These are phyloP conservation scores for Chloebia gouldiae DNA, from an alignment of 2,113 vertebrate species.

Conservation along the genomic window DNA sequence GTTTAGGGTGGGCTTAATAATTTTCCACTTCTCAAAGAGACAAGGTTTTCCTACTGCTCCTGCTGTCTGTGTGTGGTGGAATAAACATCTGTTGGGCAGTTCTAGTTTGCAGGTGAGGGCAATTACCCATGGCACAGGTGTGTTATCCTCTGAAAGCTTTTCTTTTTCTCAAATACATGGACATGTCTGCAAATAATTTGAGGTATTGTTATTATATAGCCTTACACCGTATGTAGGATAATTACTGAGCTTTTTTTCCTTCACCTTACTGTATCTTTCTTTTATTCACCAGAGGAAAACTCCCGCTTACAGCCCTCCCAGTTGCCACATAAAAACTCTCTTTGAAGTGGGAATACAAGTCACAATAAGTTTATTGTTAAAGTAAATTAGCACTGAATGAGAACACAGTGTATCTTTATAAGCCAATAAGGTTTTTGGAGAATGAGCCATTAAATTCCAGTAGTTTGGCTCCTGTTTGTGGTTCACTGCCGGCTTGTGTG, in stretches of 20 bases:
- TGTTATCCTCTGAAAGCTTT: conserved; percentile 63
- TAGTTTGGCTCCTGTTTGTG: conserved; percentile 50
- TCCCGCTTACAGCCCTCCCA: conserved; percentile 23
- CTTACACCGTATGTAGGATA: conserved; percentile 53
- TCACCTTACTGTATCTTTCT: conserved; percentile 48
- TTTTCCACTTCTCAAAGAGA: conserved; percentile 26
- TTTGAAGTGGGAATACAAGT: conserved; percentile 57
- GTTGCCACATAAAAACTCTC: conserved; percentile 44
- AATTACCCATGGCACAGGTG: conserved; percentile 77
- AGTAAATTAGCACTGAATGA: conserved; percentile 55
- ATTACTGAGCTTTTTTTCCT: conserved; percentile 52
- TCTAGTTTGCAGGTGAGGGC: conserved; percentile 65
- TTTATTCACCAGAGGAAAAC: conserved; percentile 48
- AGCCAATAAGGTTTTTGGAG: conserved; percentile 27
- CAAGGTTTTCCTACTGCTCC: conserved; percentile 30
- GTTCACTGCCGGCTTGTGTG: not conserved
- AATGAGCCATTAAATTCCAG: conserved; percentile 60
- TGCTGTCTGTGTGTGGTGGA: conserved; percentile 63
- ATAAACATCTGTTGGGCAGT: conserved; percentile 72
- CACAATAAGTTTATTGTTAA: conserved; percentile 64
- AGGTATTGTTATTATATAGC: conserved; percentile 60
- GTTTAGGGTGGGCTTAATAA: not conserved
- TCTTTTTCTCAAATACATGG: conserved; percentile 67
- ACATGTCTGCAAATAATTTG: conserved; percentile 76
- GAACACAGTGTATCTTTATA: conserved; percentile 37